Conservation (phyloP, 2,797 vertebrate species). For the Alfaro cultratus region DNA sequence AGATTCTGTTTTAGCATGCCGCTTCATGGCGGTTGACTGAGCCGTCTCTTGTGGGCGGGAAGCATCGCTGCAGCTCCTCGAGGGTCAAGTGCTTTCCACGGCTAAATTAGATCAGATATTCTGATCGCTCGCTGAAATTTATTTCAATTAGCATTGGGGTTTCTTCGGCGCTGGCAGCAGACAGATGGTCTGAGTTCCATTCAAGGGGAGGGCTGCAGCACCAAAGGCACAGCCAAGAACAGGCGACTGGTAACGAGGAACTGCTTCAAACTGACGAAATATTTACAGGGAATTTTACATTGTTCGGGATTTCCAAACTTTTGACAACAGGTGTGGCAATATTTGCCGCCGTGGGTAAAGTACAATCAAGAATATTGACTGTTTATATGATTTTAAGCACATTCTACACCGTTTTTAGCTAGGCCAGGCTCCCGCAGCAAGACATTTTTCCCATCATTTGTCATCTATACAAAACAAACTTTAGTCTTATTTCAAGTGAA, state of each 20-base stretch:
- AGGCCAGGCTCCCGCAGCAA: too few relatives aligned
- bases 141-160: slow-evolving; percentile 53
- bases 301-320: not conserved
- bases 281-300: too few relatives aligned
- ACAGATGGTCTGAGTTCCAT: slow-evolving; percentile 12
- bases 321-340: not conserved
- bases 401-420: too few relatives aligned
- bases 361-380: too few relatives aligned
- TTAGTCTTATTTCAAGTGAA: too few relatives aligned
- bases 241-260: slow-evolving; percentile 7
- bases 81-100: slow-evolving; percentile 49
- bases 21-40: slow-evolving; percentile 20
- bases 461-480: too few relatives aligned
- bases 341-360: too few relatives aligned
- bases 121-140: slow-evolving; percentile 58
- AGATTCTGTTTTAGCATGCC: slow-evolving; percentile 4
- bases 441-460: too few relatives aligned
- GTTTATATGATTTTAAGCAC: too few relatives aligned
- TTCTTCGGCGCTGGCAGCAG: slow-evolving; percentile 18
- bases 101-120: slow-evolving; percentile 62
- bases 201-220: slow-evolving; percentile 12
- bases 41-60: slow-evolving; percentile 22
- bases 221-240: slow-evolving; percentile 10
- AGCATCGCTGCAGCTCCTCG: not conserved
- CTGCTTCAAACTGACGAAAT: not conserved